A percentile compares a stretch with the other conserved stretches of the same genome.
These are phyloP conservation scores for Oasisia sp. DNA, from an alignment of 2,888 invertebrate genomes.

Conservation along the genomic window DNA sequence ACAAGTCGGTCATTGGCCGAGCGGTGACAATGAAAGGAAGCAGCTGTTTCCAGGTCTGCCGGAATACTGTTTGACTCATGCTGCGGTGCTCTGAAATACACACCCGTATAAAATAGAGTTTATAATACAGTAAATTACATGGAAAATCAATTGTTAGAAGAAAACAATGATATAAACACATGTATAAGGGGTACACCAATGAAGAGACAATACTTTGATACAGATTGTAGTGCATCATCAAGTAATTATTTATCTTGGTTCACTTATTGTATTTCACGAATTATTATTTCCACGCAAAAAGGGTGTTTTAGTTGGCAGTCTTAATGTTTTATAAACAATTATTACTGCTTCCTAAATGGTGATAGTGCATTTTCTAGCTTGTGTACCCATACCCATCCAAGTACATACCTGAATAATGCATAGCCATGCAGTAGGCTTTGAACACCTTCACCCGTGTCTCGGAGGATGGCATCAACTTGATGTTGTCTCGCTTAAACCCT, in stretches of 20 bases:
- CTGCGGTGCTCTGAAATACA: not conserved
- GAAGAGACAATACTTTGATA: too few species aligned
- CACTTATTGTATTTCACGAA: too few species aligned
- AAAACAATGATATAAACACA: too few species aligned
- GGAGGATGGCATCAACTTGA: not conserved
- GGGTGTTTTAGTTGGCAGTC: not conserved
- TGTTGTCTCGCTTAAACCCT: not conserved
- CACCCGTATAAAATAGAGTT: too few species aligned
- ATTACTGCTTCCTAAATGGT: not conserved
- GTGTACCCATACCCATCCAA: not conserved
- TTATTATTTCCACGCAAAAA: not conserved
- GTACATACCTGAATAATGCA: not conserved
- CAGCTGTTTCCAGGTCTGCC: constrained; percentile 8
- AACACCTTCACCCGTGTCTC: not conserved
- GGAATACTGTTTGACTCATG: constrained; percentile 14
- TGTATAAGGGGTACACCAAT: too few species aligned
- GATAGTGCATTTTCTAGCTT: not conserved
- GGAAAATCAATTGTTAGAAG: too few species aligned
- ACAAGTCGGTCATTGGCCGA: not conserved
- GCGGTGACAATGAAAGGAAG: not conserved
- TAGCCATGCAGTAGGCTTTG: not conserved
- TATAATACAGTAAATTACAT: too few species aligned
- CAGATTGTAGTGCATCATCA: too few species aligned
- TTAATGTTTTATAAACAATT: not conserved
- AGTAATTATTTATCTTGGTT: too few species aligned